Percentiles rank a stretch among this genome's conserved stretches.
Conservation (phyloP, 2,113 vertebrate species). For the Anolis sagrei region DNA sequence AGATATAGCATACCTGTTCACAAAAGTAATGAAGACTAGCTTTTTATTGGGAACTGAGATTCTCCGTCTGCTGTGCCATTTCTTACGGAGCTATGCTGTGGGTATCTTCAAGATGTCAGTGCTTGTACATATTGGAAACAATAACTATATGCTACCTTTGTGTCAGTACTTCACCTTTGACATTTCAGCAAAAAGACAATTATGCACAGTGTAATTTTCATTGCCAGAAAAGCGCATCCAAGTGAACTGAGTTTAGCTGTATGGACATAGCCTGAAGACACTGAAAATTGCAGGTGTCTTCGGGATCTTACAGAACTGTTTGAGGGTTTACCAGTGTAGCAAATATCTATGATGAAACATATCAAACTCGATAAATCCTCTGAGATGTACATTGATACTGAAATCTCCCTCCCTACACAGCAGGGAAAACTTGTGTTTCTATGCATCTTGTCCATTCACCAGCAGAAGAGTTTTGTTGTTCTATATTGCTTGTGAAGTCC, state of each 20-base stretch:
- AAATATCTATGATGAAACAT: conserved; percentile 35
- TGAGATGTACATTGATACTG: not conserved
- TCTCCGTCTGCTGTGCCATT: not conserved
- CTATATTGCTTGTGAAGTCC: conserved; percentile 38
- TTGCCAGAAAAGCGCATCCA: not conserved
- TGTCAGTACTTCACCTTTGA: not conserved
- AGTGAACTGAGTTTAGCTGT: conserved; percentile 1
- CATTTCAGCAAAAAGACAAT: not conserved
- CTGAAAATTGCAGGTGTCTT: accelerated
- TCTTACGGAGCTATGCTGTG: not conserved
- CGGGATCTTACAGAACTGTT: not conserved
- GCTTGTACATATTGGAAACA: not conserved
- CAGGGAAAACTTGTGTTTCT: conserved; percentile 61
- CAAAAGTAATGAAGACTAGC: not conserved
- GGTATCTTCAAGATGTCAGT: not conserved
- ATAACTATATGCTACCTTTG: not conserved
- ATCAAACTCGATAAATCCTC: conserved; percentile 33
- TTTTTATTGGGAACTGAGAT: not conserved
- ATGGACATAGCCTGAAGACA: conserved; percentile 12
- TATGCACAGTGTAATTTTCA: not conserved
- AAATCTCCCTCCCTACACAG: conserved; percentile 33
- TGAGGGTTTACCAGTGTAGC: not conserved
- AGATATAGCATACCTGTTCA: not conserved
- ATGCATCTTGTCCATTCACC: conserved; percentile 42
- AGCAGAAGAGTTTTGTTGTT: conserved; percentile 52